Conservation (phyloP, 1,140 invertebrate genomes). For the Zaprionus africanus region DNA sequence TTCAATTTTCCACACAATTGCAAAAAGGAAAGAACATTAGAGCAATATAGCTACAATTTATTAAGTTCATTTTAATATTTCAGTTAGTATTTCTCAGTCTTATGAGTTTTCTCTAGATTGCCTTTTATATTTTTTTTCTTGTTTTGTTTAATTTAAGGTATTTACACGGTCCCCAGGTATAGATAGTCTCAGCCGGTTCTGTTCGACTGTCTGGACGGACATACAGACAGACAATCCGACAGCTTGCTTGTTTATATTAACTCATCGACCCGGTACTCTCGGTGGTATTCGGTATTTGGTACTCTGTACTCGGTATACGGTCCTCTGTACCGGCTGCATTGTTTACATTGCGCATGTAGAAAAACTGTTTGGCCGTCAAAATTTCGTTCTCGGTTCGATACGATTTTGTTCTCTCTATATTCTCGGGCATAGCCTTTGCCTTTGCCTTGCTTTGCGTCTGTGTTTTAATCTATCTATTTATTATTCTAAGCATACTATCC, state of each 20-base stretch:
- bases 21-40: constrained; percentile 36
- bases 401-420: constrained; percentile 4
- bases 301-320: constrained; percentile 31
- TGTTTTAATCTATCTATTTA: constrained; percentile 63
- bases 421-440: constrained; percentile 21
- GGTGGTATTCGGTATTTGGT: constrained; percentile 28
- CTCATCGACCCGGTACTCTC: constrained; percentile 49
- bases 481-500: constrained; percentile 78
- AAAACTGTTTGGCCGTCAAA: constrained; percentile 18
- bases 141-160: constrained; percentile 22
- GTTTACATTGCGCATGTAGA: constrained; percentile 59
- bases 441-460: constrained; percentile 30
- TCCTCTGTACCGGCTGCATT: constrained; percentile 51
- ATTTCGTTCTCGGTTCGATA: not conserved
- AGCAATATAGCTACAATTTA: constrained; percentile 37
- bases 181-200: constrained; percentile 18
- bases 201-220: not conserved
- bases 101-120: constrained; percentile 19
- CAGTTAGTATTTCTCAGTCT: constrained; percentile 46
- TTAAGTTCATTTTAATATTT: constrained; percentile 64
- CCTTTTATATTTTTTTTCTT: not conserved
- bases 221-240: not conserved
- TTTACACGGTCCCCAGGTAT: constrained; percentile 47
- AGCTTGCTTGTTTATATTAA: constrained; percentile 70
- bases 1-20: constrained; percentile 82